Conservation (phyloP, 2,888 invertebrate genomes). For the Sarcophaga carnaria region DNA sequence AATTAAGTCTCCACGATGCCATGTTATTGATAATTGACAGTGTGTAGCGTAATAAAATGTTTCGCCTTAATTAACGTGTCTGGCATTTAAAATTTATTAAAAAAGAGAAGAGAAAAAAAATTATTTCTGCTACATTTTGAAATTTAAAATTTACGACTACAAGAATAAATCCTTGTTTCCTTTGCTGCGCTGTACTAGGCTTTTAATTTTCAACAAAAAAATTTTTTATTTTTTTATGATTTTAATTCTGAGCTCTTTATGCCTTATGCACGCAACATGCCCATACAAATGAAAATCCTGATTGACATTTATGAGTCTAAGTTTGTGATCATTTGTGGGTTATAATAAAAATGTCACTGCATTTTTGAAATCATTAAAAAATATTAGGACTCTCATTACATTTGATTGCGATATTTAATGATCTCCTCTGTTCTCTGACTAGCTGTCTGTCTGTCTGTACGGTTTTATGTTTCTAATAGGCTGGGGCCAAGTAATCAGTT, state of each 20-base stretch:
- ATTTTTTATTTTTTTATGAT: not conserved
- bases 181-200: not conserved
- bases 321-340: slow-evolving; percentile 26
- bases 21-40: not conserved
- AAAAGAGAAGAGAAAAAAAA: not conserved
- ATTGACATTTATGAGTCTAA: slow-evolving; percentile 66
- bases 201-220: slow-evolving; percentile 19
- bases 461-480: slow-evolving; percentile 44
- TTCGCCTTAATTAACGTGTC: slow-evolving; percentile 26
- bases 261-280: not conserved
- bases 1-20: not conserved
- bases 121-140: not conserved
- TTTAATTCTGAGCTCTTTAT: not conserved
- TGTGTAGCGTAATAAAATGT: not conserved
- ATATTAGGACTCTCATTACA: slow-evolving; percentile 65
- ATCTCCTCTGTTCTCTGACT: slow-evolving; percentile 5
- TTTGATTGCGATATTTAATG: slow-evolving; percentile 64
- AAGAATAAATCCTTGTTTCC: not conserved
- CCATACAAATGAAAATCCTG: slow-evolving; percentile 46
- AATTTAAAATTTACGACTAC: not conserved
- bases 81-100: not conserved
- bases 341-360: slow-evolving; percentile 67
- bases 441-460: not conserved
- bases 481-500: slow-evolving; percentile 51
- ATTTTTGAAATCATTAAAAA: slow-evolving; percentile 64